Base-by-base conservation (phyloP, 2,113 vertebrate genomes). In the Lagopus leucura region DNA sequence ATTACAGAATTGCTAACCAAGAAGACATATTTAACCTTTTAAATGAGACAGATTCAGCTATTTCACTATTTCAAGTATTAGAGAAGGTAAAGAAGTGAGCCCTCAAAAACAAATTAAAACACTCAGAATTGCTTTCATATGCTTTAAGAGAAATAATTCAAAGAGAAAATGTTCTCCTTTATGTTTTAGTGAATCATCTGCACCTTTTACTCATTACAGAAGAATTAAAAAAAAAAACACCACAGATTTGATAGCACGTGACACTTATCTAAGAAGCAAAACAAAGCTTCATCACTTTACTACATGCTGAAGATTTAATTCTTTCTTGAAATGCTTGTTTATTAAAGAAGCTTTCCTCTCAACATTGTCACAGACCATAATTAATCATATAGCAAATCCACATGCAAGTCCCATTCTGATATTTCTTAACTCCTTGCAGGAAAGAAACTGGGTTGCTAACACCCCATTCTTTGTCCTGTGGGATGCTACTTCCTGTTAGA, bases 341-440 rank as follows among this genome's bases (percentile, higher is more conserved):
- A 16, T 67, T 77, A 72, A 73, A 86, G 24, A 27, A 69, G 22
- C 20, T 11, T 64, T 50, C 45, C 47, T 50, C 42, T 87, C 55
- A 69, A 45, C 28, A 64, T 17, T 30, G 42, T 60, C 8, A 77
- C 25, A 65, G 74, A 60, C 7, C 10, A 1, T 25, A 21, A 54
- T 12, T 60, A 27, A n/a, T 47, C 43, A 83, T 28, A 61, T 22
- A 79, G 7, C 16, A 88, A 58, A 65, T 24, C 7, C 19, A 64
- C 0, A 0, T 13, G 3, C 14, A 69, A 60, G 16, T 57, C 24
- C 13, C 11, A 47, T 17, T 85, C 75, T 6, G 25, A 4, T 15
- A 42, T 47, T 48, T 72, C 10, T 14, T 0, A 65, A 22, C 74
- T 48, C 57, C 22, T 55, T 81, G 22, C 16, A 57, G 15, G 54